Conservation (phyloP, 2,888 invertebrate genomes). For the Latrodectus elegans region DNA sequence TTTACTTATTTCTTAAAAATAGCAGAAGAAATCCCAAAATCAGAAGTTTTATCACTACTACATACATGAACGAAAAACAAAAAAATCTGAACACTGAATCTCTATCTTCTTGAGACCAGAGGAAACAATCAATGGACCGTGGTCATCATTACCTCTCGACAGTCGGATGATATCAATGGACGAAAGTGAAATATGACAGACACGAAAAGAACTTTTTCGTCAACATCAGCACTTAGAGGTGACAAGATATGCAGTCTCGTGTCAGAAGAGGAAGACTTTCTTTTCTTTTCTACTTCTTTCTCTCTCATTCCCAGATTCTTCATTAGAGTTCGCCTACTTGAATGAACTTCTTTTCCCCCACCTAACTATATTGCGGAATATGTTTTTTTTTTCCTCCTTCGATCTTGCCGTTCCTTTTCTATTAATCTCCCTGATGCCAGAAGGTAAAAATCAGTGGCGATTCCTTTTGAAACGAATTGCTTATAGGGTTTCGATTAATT, state of each 20-base stretch:
- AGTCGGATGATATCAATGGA: slow-evolving; percentile 44
- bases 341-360: not conserved
- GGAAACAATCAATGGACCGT: slow-evolving; percentile 28
- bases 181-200: slow-evolving; percentile 26
- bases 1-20: too few species aligned
- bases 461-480: not conserved
- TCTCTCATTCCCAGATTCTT: not conserved
- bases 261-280: not conserved
- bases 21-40: too few species aligned
- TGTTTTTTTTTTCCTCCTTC: not conserved
- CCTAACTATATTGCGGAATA: not conserved
- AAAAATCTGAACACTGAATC: not conserved
- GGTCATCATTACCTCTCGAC: slow-evolving; percentile 41
- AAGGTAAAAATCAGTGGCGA: not conserved
- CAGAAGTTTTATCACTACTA: too few species aligned
- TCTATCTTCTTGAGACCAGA: not conserved
- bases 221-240: slow-evolving; percentile 63
- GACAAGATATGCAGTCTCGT: slow-evolving; percentile 52
- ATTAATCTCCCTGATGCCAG: slow-evolving; percentile 1
- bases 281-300: not conserved
- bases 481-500: not conserved
- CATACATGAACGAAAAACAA: too few species aligned
- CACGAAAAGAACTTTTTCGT: slow-evolving; percentile 49
- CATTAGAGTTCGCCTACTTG: not conserved
- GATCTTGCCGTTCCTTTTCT: not conserved